Evolutionary conservation across 92 coral and sea anemone genomes (phyloP), one percentile per base, ranked within the genome.

Genomic region (Palythoa caribaeorum): DNA sequence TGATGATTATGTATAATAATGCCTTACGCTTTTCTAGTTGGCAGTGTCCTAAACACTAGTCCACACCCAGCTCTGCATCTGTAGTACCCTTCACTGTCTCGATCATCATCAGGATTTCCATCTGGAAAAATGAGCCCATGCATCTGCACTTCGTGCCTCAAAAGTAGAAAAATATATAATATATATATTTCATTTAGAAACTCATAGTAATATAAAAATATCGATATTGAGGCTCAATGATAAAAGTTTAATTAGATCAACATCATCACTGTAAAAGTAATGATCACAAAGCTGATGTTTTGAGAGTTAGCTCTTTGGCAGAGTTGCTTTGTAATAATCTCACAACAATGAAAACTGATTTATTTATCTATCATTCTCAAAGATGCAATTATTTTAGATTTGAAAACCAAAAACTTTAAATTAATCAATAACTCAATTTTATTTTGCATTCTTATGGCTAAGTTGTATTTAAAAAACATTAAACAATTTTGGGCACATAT

Each of bases 251-350:
- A 51, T 51, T 51, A 51, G 5, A 51, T 51, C n/a, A n/a, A n/a
- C n/a, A 51, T 51, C 55, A 51, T 51, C 55, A 51, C 55, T 51
- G 55, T 51, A 9, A 51, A 9, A 51, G 55, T 51, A 51, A n/a
- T n/a, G n/a, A n/a, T 51, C 55, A 51, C 55, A 51, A 51, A 51
- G 53, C 62, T 77, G 83, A 77, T 39, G 19, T 77, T 77, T 77
- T 1, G 83, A n/a, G 53, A 2, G 60, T 65, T 77, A 77, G 59
- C 83, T 44, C 52, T 77, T 77, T 38, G 38, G 60, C 21, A 77
- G 60, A 77, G 21, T 65, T 50, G 83, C 65, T 38, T 63, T 63
- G 71, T 63, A 16, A 63, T 63, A 63, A 5, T 63, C 71, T 63
- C 71, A 63, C 71, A 63, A 16, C 71, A 16, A 63, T 63, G 71